A percentile compares a stretch with the other conserved stretches of the same genome.
Conservation (phyloP, 1,140 invertebrate genomes). For the Solen grandis region DNA sequence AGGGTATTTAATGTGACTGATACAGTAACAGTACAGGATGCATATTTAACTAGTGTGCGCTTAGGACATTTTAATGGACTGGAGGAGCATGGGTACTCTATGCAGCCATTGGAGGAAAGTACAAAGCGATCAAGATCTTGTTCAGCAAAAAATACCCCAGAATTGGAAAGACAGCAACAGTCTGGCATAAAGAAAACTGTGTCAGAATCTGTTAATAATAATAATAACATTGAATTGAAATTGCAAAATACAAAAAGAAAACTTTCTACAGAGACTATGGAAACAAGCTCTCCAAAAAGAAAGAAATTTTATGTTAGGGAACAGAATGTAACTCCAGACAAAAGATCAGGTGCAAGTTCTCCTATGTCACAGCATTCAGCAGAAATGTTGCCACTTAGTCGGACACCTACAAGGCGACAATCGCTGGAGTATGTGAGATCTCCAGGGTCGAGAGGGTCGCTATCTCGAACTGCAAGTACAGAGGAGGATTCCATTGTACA, state of each 20-base stretch:
- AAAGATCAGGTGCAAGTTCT: not conserved
- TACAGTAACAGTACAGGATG: conserved; percentile 36
- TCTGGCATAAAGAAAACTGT: not conserved
- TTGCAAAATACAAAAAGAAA: conserved; percentile 1
- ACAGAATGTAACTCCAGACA: not conserved
- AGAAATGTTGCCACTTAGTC: not conserved
- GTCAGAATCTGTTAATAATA: not conserved
- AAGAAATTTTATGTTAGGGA: not conserved
- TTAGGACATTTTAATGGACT: conserved; percentile 51
- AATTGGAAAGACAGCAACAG: conserved; percentile 2
- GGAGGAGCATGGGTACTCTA: conserved; percentile 37
- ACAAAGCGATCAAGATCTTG: not conserved
- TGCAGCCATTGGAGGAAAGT: not conserved
- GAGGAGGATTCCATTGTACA: conserved; percentile 28
- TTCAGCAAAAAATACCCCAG: conserved; percentile 26
- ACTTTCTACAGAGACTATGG: conserved; percentile 24
- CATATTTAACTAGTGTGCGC: conserved; percentile 44
- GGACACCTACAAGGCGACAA: not conserved
- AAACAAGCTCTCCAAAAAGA: conserved; percentile 10
- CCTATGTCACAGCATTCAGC: not conserved
- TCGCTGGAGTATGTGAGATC: not conserved
- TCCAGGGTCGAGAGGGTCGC: not conserved
- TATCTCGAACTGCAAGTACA: not conserved
- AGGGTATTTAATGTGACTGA: conserved; percentile 54
- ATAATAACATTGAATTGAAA: conserved; percentile 10